Conservation (phyloP, 2,888 invertebrate species). For the Epinotia ramella region DNA sequence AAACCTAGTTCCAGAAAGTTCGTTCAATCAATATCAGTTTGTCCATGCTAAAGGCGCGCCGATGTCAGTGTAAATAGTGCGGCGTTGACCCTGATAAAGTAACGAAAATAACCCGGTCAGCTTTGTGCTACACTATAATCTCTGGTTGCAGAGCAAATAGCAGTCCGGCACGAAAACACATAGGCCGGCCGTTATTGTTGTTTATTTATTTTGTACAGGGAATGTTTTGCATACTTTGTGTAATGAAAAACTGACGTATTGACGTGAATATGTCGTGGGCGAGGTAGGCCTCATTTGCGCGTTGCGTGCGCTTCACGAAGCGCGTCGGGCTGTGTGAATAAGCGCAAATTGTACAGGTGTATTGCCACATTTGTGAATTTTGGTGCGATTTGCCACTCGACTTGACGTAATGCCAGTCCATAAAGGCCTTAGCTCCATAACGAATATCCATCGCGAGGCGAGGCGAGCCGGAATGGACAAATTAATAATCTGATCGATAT, state of each 20-base stretch:
- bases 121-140: slow-evolving; percentile 63
- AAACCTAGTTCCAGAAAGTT: slow-evolving; percentile 39
- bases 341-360: not conserved
- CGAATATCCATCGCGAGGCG: not conserved
- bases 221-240: slow-evolving; percentile 24
- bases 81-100: slow-evolving; percentile 74
- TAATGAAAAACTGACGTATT: slow-evolving; percentile 16
- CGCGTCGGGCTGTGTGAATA: not conserved
- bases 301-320: not conserved
- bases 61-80: slow-evolving; percentile 56
- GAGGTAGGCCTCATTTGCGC: not conserved
- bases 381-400: not conserved
- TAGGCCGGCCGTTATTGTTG: slow-evolving; percentile 22
- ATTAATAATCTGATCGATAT: not conserved
- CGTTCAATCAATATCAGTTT: slow-evolving; percentile 44
- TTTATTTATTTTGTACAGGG: slow-evolving; percentile 28
- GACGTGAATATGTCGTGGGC: not conserved
- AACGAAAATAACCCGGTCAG: slow-evolving; percentile 77
- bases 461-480: not conserved
- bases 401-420: not conserved
- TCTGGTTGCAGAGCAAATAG: slow-evolving; percentile 63
- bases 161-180: slow-evolving; percentile 50
- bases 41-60: slow-evolving; percentile 49
- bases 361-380: no score
- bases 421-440: not conserved